Percentiles rank a stretch among this genome's conserved stretches.
These are phyloP conservation scores for Hoplodrina ambigua DNA, from an alignment of 2,888 invertebrate genomes.

Conservation along the genomic window DNA sequence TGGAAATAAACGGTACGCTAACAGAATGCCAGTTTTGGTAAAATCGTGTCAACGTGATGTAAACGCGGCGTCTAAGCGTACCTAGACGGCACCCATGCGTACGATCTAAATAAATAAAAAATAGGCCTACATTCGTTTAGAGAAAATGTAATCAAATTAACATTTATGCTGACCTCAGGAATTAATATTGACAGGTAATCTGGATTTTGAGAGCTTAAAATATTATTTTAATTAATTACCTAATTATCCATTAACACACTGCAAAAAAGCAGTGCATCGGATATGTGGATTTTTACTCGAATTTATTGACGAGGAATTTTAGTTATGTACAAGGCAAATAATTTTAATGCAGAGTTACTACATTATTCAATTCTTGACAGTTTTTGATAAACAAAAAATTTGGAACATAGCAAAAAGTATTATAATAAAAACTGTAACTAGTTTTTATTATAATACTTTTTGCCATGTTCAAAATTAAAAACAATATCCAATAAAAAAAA, in stretches of 20 bases:
- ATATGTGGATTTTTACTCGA: background rate
- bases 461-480: too few relatives aligned
- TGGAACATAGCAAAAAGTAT: background rate
- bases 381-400: background rate
- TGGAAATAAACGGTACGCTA: background rate
- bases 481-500: too few relatives aligned
- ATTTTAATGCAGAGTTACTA: background rate
- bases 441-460: too few relatives aligned
- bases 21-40: background rate
- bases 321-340: background rate
- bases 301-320: constrained; percentile 4
- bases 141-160: background rate
- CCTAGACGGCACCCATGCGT: too few relatives aligned
- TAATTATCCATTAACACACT: background rate
- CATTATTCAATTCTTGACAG: background rate
- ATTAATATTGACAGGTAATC: background rate
- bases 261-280: background rate
- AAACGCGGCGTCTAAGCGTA: background rate
- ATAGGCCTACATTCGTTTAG: background rate
- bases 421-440: too few relatives aligned
- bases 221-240: too few relatives aligned
- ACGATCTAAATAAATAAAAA: too few relatives aligned
- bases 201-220: background rate
- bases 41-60: too few relatives aligned
- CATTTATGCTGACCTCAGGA: background rate